phyloP scores from a whole-genome alignment of 1,140 invertebrate genomes.

The Sycophaga agraensis region DNA sequence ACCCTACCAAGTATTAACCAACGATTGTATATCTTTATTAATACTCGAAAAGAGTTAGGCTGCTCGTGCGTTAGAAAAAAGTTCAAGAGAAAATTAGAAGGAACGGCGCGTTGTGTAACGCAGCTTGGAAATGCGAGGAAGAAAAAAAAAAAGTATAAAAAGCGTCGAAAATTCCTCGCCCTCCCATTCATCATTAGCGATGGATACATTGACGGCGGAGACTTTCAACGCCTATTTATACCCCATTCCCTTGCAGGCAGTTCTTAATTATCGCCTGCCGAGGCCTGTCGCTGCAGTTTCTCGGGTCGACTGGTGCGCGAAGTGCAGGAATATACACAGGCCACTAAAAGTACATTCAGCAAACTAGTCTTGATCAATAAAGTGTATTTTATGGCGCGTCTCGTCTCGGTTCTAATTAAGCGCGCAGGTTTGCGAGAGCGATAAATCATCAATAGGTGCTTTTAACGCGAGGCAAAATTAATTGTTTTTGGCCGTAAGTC shows the following conservation, averaged over 20 bases:
- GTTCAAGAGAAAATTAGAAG: no score
- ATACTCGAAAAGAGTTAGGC: no score
- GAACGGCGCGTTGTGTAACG: no score
- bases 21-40: no score
- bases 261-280: constrained; percentile 25
- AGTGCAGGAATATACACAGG: background rate
- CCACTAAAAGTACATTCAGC: background rate
- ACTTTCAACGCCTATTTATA: constrained; percentile 23
- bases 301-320: background rate
- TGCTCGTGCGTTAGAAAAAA: no score
- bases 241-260: background rate
- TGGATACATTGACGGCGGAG: constrained; percentile 20
- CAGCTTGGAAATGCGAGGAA: no score
- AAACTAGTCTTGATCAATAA: constrained; percentile 7
- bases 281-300: background rate
- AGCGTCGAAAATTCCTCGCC: background rate
- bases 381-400: constrained; percentile 5
- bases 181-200: constrained; percentile 19
- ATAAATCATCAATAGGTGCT: constrained; percentile 1
- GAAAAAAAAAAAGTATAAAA: no score
- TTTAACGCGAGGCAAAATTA: constrained; percentile 6
- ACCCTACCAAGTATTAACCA: no score
- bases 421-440: background rate
- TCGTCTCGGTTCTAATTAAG: constrained; percentile 10
- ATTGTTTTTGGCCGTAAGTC: background rate